Evolutionary conservation across 2,797 vertebrate genomes (phyloP), one percentile per base, ranked within the genome.

Genomic region (Ispidina picta): DNA sequence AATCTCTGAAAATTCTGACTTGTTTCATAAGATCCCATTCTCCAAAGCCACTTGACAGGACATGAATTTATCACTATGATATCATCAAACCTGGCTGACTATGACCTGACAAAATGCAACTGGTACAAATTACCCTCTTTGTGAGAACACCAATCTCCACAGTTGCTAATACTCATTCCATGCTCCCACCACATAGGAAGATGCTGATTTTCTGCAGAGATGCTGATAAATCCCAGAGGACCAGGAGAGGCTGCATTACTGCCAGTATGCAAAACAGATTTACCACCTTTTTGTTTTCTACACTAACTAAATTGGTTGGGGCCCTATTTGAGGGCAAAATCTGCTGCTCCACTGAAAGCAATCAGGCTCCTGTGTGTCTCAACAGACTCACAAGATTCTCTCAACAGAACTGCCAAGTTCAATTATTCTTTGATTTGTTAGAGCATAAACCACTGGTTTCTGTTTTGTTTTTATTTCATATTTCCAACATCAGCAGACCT

Each of bases 401-500:
- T 64, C 29, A 85, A 71, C 25, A 65, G 26, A 71, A 65, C 19
- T 75, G 65, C 31, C 93, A 90, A 52, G 49, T 79, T 88, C 88
- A 94, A 89, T 87, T 91, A 83, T 25, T 94, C 86, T 89, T 92
- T 87, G 89, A 91, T 96, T 94, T 96, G 85, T 96, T 95, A 82
- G 72, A 94, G 58, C 81, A 93, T 69, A 88, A 90, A 90, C 73
- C 18, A 83, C 51, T 15, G 3, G 23, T 87, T 96, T 83, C 28
- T 87, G 64, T 71, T 84, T 83, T 91, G 79, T 89, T 96, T 94
- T 23, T 52, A 52, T 29, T 28, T 95, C 4, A 3, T 86, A 94
- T 89, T 95, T 95, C 84, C 60, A 86, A 84, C 52, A 91, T 62
- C 78, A 86, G 59, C 33, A 94, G 71, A 94, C 58, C 39, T 68